Evolutionary conservation across 1,140 invertebrate genomes (phyloP).

Genomic region (Papilio helenus): DNA sequence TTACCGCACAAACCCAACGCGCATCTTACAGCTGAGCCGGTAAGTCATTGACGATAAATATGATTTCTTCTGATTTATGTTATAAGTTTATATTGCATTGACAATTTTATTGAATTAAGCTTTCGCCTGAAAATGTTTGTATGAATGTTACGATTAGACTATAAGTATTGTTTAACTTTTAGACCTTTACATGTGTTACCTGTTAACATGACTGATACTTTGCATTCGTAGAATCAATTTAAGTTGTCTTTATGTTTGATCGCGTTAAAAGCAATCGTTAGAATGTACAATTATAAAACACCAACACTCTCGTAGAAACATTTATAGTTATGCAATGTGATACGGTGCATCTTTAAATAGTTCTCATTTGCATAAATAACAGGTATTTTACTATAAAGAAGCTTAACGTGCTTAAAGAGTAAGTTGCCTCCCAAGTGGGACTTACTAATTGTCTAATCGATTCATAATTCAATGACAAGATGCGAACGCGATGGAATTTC

Average conservation of each 20-base stretch:
- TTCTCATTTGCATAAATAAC: slow-evolving; percentile 9
- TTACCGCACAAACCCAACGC: slow-evolving; percentile 28
- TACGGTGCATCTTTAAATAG: not conserved
- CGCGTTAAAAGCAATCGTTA: not conserved
- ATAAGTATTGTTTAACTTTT: too few relatives aligned
- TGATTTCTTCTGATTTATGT: slow-evolving; percentile 8
- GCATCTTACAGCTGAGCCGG: slow-evolving; percentile 22
- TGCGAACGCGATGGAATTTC: slow-evolving; percentile 13
- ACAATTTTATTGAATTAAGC: not conserved
- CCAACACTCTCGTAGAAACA: not conserved
- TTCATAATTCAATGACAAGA: slow-evolving; percentile 19
- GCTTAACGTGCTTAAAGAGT: not conserved
- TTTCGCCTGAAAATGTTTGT: not conserved
- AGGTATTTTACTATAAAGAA: not conserved
- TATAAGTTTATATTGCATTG: not conserved
- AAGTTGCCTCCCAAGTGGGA: not conserved
- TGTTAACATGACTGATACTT: not conserved
- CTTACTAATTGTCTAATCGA: not conserved
- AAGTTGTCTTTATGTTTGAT: not conserved
- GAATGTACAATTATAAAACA: not conserved
- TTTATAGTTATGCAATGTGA: not conserved
- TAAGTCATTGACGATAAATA: slow-evolving; percentile 19
- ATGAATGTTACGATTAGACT: too few relatives aligned
- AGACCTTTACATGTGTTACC: too few relatives aligned
- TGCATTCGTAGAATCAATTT: not conserved